Conservation (phyloP, 2,888 invertebrate genomes). For the Coelinius sp. region DNA sequence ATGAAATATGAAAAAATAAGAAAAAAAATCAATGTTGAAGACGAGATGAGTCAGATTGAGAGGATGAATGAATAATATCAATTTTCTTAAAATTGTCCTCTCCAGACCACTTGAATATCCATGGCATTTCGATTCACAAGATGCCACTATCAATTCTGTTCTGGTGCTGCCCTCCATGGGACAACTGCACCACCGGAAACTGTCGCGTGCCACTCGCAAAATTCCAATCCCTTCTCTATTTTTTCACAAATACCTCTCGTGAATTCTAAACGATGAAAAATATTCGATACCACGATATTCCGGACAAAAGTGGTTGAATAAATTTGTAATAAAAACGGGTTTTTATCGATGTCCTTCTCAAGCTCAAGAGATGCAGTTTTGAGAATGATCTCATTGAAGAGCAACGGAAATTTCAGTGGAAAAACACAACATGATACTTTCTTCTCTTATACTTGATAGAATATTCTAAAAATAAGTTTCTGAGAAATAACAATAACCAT, state of each 20-base stretch:
- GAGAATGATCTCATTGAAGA: neutral
- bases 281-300: neutral
- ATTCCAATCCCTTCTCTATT: conserved; percentile 17
- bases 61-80: neutral
- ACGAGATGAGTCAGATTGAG: neutral
- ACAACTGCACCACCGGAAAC: conserved; percentile 31
- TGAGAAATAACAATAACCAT: neutral
- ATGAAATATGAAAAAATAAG: neutral
- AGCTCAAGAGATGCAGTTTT: neutral
- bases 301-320: neutral
- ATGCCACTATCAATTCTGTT: conserved; percentile 30
- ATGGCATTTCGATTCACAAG: conserved; percentile 30
- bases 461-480: neutral
- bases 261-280: neutral
- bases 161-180: conserved; percentile 4
- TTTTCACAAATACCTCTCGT: neutral
- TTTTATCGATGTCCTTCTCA: neutral
- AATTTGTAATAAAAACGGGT: neutral
- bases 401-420: neutral
- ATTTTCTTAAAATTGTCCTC: conserved; percentile 8
- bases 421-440: neutral
- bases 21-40: neutral
- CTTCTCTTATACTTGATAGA: neutral
- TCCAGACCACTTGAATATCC: conserved; percentile 25
- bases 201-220: conserved; percentile 27